A percentile compares a stretch with the other conserved stretches of the same genome.
Conservation (phyloP, 2,888 invertebrate genomes). For the Aphrophora alni region DNA sequence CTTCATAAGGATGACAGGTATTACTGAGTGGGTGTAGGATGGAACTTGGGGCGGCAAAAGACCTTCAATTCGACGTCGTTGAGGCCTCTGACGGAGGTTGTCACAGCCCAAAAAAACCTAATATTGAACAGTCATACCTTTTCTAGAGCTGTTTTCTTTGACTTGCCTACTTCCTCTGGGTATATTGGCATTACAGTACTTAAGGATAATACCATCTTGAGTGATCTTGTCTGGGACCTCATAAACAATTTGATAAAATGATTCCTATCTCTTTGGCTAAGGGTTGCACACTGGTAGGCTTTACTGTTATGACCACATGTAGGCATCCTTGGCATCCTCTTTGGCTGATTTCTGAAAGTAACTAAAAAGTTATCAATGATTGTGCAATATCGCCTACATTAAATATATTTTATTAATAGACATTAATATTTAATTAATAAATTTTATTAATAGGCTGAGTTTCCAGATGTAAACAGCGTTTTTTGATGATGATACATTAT, state of each 20-base stretch:
- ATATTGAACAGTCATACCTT: constrained; percentile 28
- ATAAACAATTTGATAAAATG: constrained; percentile 24
- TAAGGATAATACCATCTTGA: constrained; percentile 27
- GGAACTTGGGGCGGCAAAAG: no score
- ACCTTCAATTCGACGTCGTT: no score
- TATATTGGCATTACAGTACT: constrained; percentile 15
- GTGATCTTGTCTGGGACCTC: constrained; percentile 10
- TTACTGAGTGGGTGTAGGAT: no score
- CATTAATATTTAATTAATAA: no score
- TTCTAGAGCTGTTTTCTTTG: constrained; percentile 31
- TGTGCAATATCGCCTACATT: neutral
- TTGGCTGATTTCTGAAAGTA: constrained; percentile 26
- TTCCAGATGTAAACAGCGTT: neutral
- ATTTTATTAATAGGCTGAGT: no score
- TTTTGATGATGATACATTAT: neutral
- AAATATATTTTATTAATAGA: no score
- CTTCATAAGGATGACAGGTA: no score
- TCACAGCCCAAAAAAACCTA: no score
- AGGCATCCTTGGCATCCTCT: constrained; percentile 13
- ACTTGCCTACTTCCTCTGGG: constrained; percentile 18
- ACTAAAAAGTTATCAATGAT: constrained; percentile 6
- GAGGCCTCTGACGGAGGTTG: no score
- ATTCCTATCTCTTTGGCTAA: constrained; percentile 19
- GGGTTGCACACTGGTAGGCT: constrained; percentile 12
- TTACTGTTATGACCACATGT: constrained; percentile 26